Evolutionary conservation across 1,140 invertebrate genomes (phyloP), one percentile per base, ranked within the genome.

Genomic region (Prorops nasuta): DNA sequence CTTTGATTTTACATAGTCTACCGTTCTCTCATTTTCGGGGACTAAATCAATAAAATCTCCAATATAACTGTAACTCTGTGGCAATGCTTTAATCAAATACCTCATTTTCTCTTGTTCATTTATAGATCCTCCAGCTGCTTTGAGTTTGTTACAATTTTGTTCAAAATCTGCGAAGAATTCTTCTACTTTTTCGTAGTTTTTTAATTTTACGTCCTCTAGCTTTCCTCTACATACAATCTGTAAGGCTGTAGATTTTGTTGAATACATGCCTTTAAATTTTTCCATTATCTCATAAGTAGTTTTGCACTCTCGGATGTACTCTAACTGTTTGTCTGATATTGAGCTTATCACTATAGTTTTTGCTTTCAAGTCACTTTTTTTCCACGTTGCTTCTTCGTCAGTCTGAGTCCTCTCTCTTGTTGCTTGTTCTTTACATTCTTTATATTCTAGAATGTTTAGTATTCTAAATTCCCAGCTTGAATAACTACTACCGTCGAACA

Each of bases 311-410:
- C 36, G 17, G 17, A 45, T 52, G 21, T 39, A 52, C 40, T 52
- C 43, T 21, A 52, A 45, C 41, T 52, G 50, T 16, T 31, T 52
- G 32, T 52, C 37, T 12, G 50, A 46, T 7, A 52, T 21, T 17
- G 43, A 20, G 44, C 50, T 52, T 18, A 52, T 46, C 18, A 46
- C 15, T 19, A 46, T 52, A 12, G 42, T 46, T 41, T 32, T 51
- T 10, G 50, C 42, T 39, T 52, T 40, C 22, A 52, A 32, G 16
- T 52, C 50, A 3, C 10, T 37, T 20, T 52, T 46, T 19, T 45
- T 52, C 50, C 50, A 52, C n/a, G 16, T 21, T 17, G 2, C 24
- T 40, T 45, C 34, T n/a, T 15, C 46, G 19, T 51, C 49, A 12
- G 12, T 28, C 24, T 12, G 24, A n/a, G n/a, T n/a, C n/a, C n/a